Evolutionary conservation across 2,113 vertebrate genomes (phyloP).

Genomic region (Tretioscincus oriximinensis): DNA sequence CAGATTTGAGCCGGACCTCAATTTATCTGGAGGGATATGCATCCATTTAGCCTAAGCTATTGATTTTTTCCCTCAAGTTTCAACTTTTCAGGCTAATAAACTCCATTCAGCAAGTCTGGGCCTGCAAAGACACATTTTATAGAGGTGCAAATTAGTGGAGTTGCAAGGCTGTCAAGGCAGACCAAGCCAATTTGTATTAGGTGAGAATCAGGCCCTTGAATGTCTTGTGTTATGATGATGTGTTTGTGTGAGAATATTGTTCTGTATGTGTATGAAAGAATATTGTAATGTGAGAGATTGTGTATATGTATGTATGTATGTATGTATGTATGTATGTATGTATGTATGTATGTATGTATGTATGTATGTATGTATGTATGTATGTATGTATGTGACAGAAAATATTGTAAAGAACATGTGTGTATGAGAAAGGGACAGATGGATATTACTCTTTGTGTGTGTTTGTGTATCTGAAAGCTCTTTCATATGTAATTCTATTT

Average conservation of each 20-base stretch:
- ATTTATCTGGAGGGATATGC: background rate
- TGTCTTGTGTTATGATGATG: no score
- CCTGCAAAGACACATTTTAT: conserved; percentile 26
- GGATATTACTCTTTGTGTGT: background rate
- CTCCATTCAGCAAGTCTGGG: conserved; percentile 22
- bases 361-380: no score
- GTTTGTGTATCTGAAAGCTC: conserved; percentile 48
- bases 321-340: no score
- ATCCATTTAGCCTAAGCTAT: conserved; percentile 25
- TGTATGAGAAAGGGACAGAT: no score
- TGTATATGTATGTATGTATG: no score
- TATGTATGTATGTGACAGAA: no score
- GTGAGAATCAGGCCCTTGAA: conserved; percentile 32
- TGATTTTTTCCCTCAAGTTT: conserved; percentile 2
- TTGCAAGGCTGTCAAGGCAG: conserved; percentile 12
- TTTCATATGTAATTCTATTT: conserved; percentile 55
- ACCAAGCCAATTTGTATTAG: conserved; percentile 34
- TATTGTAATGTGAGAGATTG: no score
- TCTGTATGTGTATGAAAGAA: conserved; percentile 44
- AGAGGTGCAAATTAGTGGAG: background rate
- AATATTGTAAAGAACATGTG: no score
- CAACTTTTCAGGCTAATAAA: conserved; percentile 2
- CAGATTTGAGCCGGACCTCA: background rate
- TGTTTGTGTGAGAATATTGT: background rate
- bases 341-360: no score